Conservation (phyloP, 2,888 invertebrate genomes). For the Drosophila flavopinicola region DNA sequence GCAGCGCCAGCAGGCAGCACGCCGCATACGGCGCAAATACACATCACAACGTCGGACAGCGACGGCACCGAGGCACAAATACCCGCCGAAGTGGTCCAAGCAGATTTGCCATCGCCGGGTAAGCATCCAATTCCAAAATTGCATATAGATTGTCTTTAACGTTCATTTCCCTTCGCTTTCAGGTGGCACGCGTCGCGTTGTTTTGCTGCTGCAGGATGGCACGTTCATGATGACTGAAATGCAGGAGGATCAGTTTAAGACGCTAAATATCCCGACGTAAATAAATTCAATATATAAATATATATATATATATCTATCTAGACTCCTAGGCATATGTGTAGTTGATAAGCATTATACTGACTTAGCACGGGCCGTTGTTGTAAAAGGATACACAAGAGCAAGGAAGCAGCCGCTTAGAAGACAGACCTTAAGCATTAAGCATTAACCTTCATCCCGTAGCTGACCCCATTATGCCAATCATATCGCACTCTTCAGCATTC, state of each 20-base stretch:
- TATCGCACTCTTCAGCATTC: slow-evolving; percentile 43
- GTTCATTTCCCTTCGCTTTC: neutral
- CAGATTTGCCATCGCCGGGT: slow-evolving; percentile 93
- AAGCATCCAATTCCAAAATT: slow-evolving; percentile 56
- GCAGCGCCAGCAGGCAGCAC: slow-evolving; percentile 48
- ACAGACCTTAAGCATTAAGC: slow-evolving; percentile 24
- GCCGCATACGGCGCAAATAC: slow-evolving; percentile 64
- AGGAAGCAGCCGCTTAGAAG: slow-evolving; percentile 33
- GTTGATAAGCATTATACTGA: slow-evolving; percentile 38
- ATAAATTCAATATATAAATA: slow-evolving; percentile 31
- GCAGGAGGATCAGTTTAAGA: slow-evolving; percentile 91
- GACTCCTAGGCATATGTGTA: slow-evolving; percentile 43
- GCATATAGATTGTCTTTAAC: neutral
- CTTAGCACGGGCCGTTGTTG: slow-evolving; percentile 37
- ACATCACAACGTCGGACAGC: slow-evolving; percentile 73
- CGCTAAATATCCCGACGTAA: slow-evolving; percentile 84
- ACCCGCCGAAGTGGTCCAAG: slow-evolving; percentile 93
- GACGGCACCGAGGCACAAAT: slow-evolving; percentile 89
- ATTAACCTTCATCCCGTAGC: slow-evolving; percentile 36
- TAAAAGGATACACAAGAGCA: slow-evolving; percentile 13
- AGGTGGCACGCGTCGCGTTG: slow-evolving; percentile 93
- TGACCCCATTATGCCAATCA: slow-evolving; percentile 54
- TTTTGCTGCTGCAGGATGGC: slow-evolving; percentile 93
- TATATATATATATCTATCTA: slow-evolving; percentile 19
- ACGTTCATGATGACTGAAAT: slow-evolving; percentile 94